Base-by-base conservation (phyloP, 1,140 invertebrate genomes). In the Drosophila mauritiana region DNA sequence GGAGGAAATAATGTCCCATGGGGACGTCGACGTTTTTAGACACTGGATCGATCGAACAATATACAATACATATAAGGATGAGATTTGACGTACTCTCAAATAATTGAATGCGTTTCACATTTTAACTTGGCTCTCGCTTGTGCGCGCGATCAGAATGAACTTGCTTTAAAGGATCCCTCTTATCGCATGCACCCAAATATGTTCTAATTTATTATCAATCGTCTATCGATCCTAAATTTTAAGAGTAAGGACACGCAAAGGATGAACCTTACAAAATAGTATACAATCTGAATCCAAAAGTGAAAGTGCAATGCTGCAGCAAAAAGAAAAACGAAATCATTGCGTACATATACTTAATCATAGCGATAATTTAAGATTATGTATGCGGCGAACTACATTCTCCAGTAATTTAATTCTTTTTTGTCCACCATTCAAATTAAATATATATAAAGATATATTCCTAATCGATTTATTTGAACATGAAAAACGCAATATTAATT, bases 11-110 rank as follows among this genome's bases (percentile, higher is more conserved):
- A 91, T 73, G 91, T 79, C 76, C 90, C 91, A 89, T 91, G 91
- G 91, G 91, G 91, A 80, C 80, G 91, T 40, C 81, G 91, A 72
- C 91, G 90, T 81, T 91, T 91, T 83, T 88, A 88, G 59, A 88
- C 56, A 67, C 79, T 56, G 67, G 54, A 63, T 43, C 42, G 3
- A 39, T 39, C 37, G 40, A 13, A 34, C 15, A 22, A 22, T 22
- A 22, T 22, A 22, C 20, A 22, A 22, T 22, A 22, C 20, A 46
- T 52, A 34, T 61, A 36, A 51, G 46, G 46, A 73, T 39, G 17
- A 45, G 22, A 48, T 4, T 20, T n/a, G 34, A 40, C 64, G 43
- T 53, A 61, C 12, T 49, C 42, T 37, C 56, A 37, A 8, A 31
- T n/a, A 70, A 36, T 39, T 55, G 59, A 70, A 48, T 52, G 61